Conservation (phyloP, 2,113 vertebrate genomes). For the Rostratula benghalensis region DNA sequence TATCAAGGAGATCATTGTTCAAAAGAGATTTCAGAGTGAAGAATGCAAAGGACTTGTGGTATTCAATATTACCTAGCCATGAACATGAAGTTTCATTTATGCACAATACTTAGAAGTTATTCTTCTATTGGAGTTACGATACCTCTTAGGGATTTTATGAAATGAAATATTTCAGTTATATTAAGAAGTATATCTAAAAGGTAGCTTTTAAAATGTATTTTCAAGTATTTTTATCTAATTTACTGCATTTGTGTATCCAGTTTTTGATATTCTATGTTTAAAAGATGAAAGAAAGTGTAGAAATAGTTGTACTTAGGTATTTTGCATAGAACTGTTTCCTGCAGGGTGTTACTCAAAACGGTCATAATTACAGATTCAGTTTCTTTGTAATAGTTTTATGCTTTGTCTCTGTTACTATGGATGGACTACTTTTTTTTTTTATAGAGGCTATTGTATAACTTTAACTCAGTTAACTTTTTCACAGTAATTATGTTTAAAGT, state of each 20-base stretch:
- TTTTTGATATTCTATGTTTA: background rate
- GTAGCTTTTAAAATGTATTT: background rate
- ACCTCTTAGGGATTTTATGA: background rate
- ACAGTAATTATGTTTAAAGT: background rate
- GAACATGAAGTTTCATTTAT: background rate
- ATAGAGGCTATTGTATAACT: background rate
- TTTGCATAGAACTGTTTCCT: background rate
- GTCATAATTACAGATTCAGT: background rate
- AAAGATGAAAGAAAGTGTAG: background rate
- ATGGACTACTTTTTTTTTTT: background rate
- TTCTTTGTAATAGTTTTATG: background rate
- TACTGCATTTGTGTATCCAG: background rate
- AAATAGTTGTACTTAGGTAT: background rate
- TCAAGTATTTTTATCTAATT: background rate
- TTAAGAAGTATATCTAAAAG: background rate
- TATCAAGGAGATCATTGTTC: background rate
- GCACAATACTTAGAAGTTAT: background rate
- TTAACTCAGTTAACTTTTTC: background rate
- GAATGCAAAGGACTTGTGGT: background rate
- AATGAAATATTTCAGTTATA: background rate
- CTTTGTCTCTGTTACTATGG: background rate
- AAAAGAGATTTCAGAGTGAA: background rate
- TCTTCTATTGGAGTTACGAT: background rate
- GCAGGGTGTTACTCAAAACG: background rate
- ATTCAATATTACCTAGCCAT: background rate